Base-by-base conservation (phyloP, 2,113 vertebrate species). In the Salvelinus alpinus region DNA sequence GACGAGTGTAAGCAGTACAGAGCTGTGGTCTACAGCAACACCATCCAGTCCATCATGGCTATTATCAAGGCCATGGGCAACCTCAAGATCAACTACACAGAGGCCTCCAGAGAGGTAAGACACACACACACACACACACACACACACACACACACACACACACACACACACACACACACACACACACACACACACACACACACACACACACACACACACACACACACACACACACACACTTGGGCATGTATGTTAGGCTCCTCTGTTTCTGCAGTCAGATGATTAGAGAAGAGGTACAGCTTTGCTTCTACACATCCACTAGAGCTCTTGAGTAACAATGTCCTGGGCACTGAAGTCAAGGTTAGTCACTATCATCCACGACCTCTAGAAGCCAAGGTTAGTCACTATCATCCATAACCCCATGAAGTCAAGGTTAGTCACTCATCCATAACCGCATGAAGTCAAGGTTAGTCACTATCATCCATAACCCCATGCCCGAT, bases 31-130 rank as follows among this genome's bases (percentile, higher is more conserved):
- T 98, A 97, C 90, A 99, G 97, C 90, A 99, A 99, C 88, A 99
- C 96, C 93, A 97, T 99, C 90, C 97, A 99, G 91, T 99, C 97
- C 51, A 97, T 99, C 82, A 99, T 98, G 97, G 96, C 97, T 84
- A 99, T 99, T 38, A 96, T 97, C 88, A 98, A 98, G 90, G 97
- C 97, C 0, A 99, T 99, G 97, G 88, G 91, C 77, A 98, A 95
- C 85, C 94, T 99, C 84, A 96, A 97, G 89, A 95, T 99, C 25
- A 95, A 97, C 75, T 99, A 98, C 75, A 94, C 93, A 3, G 94
- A 95, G 77, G 47, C 94, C 47, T 88, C 90, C 59, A 94, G 96
- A 72, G 5, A 24, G 25, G 5, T 20, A 31, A 69, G 24, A 38
- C 66, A 69, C 66, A 44, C 34, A 69, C 66, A 69, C 20, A n/a